Evolutionary conservation across 35 echinoderm and acorn worm genomes (phyloP).

Genomic region (Lytechinus pictus): DNA sequence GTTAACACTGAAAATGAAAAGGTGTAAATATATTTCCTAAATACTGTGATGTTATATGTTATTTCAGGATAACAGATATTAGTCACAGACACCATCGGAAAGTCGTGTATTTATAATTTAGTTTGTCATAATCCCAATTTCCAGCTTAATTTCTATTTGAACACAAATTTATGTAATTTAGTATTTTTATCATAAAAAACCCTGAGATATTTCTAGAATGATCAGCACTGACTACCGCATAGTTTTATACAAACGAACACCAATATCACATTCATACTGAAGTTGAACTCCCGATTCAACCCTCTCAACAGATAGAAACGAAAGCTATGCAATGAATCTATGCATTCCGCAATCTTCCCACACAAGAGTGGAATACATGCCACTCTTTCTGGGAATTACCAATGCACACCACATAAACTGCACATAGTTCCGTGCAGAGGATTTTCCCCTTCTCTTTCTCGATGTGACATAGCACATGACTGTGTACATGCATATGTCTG

Average conservation of each 20-base stretch:
- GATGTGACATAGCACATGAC: not conserved
- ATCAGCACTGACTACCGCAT: not conserved
- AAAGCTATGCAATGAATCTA: not conserved
- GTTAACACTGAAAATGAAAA: no score
- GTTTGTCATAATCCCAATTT: no score
- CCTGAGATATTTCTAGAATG: not conserved
- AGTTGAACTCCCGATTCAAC: not conserved
- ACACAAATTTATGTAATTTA: no score
- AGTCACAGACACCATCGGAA: no score
- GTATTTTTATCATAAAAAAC: no score
- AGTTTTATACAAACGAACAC: not conserved
- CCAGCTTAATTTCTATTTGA: no score
- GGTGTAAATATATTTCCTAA: no score
- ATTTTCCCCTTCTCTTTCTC: not conserved
- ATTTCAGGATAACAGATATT: no score
- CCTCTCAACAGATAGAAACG: not conserved
- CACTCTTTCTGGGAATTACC: not conserved
- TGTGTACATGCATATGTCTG: not conserved
- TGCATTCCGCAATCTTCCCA: not conserved
- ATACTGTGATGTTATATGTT: no score
- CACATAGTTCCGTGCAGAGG: not conserved
- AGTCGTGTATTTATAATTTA: no score
- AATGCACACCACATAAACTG: not conserved
- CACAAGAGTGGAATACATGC: not conserved
- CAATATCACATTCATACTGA: not conserved